These are phyloP conservation scores for Xiphophorus birchmanni DNA, from an alignment of 2,797 vertebrate genomes.

Conservation along the genomic window DNA sequence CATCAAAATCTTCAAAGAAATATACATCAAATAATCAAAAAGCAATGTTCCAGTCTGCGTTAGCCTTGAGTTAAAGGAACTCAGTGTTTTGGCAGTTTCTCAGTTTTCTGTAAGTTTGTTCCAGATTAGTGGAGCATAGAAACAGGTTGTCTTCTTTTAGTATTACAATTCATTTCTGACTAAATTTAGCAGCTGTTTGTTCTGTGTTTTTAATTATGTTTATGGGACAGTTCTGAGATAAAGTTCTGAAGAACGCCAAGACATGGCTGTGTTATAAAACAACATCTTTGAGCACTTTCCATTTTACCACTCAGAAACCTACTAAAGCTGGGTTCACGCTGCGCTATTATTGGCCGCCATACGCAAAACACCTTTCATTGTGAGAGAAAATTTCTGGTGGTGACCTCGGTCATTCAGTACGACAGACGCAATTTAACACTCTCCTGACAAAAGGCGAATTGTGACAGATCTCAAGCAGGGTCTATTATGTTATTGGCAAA, in stretches of 20 bases:
- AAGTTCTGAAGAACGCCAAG: neutral
- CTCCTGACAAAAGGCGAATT: neutral
- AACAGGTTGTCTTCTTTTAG: neutral
- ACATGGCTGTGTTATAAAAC: neutral
- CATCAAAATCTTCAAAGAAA: too few species aligned
- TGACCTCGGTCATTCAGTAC: neutral
- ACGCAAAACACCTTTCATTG: neutral
- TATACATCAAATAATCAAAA: too few species aligned
- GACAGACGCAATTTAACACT: neutral
- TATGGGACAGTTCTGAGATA: neutral
- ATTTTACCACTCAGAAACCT: neutral
- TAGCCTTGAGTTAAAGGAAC: too few species aligned
- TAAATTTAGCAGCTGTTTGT: neutral
- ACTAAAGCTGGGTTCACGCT: neutral
- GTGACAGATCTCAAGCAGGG: neutral
- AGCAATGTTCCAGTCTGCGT: too few species aligned
- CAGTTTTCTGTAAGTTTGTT: neutral
- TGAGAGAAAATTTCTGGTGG: neutral
- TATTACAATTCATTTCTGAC: neutral
- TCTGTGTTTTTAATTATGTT: neutral
- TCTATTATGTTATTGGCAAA: neutral
- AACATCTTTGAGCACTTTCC: neutral
- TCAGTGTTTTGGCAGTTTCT: too few species aligned
- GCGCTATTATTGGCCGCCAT: neutral
- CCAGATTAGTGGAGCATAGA: too few species aligned